Percentiles rank a stretch among this genome's conserved stretches.
phyloP scores from a whole-genome alignment of 2,113 vertebrate genomes.

The Stegastes partitus region DNA sequence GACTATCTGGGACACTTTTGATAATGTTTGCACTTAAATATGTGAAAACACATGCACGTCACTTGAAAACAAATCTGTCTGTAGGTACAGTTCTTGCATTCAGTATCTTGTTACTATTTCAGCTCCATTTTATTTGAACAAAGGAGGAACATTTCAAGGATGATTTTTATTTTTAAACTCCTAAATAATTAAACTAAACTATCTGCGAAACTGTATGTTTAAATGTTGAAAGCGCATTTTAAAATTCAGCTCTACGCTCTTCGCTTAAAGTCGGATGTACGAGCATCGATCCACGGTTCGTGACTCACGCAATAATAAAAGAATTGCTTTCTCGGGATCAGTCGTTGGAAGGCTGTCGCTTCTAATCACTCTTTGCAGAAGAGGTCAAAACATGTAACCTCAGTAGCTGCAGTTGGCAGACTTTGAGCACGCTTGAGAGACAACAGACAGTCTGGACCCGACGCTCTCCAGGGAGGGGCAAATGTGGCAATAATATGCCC shows the following conservation, averaged over 20 bases:
- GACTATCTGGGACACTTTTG: too few relatives aligned
- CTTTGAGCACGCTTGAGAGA: constrained; percentile 44
- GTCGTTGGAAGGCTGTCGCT: constrained; percentile 35
- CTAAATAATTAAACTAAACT: background rate
- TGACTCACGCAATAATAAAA: constrained; percentile 5
- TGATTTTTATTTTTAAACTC: too few relatives aligned
- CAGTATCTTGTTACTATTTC: background rate
- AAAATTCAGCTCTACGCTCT: background rate
- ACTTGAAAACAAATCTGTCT: background rate
- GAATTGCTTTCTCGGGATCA: constrained; percentile 5
- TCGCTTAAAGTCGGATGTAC: background rate
- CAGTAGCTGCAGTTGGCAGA: constrained; percentile 44
- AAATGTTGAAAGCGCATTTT: background rate
- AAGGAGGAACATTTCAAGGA: too few relatives aligned
- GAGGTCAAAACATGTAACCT: constrained; percentile 62
- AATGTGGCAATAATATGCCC: constrained; percentile 34
- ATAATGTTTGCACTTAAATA: too few relatives aligned
- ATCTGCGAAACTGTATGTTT: too few relatives aligned
- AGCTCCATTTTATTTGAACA: too few relatives aligned
- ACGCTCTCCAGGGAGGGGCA: constrained; percentile 41
- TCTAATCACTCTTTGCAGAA: constrained; percentile 41
- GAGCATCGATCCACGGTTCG: background rate
- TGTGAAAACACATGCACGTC: background rate
- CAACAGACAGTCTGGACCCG: constrained; percentile 51
- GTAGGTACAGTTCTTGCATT: background rate